Percentiles rank a stretch among this genome's conserved stretches.
phyloP scores from a whole-genome alignment of 2,113 vertebrate species.

The Muscicapa adusta region DNA sequence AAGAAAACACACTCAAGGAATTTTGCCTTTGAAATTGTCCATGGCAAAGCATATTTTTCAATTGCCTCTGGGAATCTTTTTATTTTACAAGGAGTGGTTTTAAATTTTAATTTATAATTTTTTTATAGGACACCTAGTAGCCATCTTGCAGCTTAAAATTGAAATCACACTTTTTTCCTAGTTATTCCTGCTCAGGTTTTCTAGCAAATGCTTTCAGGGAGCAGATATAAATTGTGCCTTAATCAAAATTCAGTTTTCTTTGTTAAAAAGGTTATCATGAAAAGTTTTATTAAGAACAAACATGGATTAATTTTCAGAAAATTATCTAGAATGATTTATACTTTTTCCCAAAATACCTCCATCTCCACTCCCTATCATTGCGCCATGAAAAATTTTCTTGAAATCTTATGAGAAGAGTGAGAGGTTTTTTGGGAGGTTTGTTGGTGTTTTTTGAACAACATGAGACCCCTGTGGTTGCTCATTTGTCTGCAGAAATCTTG shows the following conservation, averaged over 20 bases:
- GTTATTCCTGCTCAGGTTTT: not conserved
- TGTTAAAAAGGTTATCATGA: not conserved
- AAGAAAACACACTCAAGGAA: not conserved
- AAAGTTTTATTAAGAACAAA: not conserved
- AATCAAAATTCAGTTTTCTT: not conserved
- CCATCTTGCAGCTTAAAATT: not conserved
- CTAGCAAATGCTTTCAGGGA: not conserved
- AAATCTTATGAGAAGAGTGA: not conserved
- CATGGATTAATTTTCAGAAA: not conserved
- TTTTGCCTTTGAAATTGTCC: not conserved
- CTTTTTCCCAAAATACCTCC: not conserved
- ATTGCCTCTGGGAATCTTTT: not conserved
- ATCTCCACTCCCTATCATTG: not conserved
- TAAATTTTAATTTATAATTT: not conserved
- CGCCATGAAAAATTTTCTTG: not conserved
- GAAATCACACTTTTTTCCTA: not conserved
- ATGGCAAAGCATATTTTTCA: not conserved
- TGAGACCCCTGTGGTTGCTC: not conserved
- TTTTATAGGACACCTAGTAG: not conserved
- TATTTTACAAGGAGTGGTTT: not conserved
- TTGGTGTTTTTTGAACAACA: not conserved
- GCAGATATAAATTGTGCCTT: not conserved
- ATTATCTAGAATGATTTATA: not conserved
- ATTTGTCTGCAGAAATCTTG: not conserved
- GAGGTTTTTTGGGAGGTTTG: not conserved